Evolutionary conservation across 1,140 invertebrate species (phyloP).

Genomic region (Danaus plexippus): DNA sequence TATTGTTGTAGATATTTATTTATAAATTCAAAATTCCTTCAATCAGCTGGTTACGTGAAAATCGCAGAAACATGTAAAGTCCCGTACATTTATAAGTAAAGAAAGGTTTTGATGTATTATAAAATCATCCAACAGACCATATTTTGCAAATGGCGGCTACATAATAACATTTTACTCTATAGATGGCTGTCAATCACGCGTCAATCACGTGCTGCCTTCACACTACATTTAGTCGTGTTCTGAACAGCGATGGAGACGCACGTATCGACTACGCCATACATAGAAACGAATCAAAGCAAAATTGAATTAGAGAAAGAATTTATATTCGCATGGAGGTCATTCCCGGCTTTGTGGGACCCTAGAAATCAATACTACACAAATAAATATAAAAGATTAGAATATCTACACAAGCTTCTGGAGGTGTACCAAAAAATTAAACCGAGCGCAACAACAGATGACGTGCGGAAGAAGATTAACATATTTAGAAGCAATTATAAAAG

Average conservation of each 20-base stretch:
- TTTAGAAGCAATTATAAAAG: constrained; percentile 16
- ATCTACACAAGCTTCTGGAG: constrained; percentile 6
- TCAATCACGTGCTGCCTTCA: constrained; percentile 4
- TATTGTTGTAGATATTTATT: no score
- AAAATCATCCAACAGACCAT: no score
- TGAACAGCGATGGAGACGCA: constrained; percentile 5
- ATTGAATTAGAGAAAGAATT: constrained; percentile 11
- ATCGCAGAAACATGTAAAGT: no score
- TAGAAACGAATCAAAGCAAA: no score
- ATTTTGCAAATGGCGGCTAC: no score
- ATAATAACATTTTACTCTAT: no score
- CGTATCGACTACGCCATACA: neutral
- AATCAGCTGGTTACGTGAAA: no score
- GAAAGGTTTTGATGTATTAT: no score
- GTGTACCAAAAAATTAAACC: constrained; percentile 12
- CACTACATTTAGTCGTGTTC: no score
- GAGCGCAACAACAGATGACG: constrained; percentile 10
- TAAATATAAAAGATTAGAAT: constrained; percentile 11
- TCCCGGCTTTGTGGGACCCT: constrained; percentile 15
- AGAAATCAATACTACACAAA: constrained; percentile 15
- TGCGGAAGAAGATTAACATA: constrained; percentile 18
- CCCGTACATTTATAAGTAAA: no score
- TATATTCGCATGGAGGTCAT: constrained; percentile 10
- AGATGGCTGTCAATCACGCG: constrained; percentile 6
- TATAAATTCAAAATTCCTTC: no score